Percentiles rank a stretch among this genome's conserved stretches.
These are phyloP conservation scores for Smutsia gigantea DNA, from an alignment of 2,797 vertebrate species.

Conservation along the genomic window DNA sequence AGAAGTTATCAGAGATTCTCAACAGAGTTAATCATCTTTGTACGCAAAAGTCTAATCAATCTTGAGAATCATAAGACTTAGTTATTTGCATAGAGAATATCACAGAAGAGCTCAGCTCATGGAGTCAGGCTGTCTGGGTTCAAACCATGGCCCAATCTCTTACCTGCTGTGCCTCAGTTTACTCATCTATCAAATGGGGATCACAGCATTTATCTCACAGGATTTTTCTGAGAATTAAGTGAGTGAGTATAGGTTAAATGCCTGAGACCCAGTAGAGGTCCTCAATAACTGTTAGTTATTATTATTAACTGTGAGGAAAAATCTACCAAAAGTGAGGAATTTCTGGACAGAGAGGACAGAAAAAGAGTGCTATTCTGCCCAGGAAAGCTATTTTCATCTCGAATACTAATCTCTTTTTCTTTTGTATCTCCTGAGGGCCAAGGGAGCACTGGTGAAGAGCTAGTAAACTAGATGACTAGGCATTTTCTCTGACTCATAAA, in stretches of 20 bases:
- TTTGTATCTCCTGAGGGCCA: background rate
- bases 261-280: background rate
- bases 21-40: background rate
- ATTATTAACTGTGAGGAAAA: background rate
- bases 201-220: background rate
- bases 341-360: background rate
- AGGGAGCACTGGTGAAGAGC: background rate
- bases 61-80: background rate
- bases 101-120: background rate
- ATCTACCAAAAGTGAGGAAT: background rate
- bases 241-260: background rate
- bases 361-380: background rate
- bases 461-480: background rate
- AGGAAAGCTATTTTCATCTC: background rate
- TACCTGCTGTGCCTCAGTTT: background rate
- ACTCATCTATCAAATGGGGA: background rate
- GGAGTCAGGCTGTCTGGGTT: background rate
- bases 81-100: background rate
- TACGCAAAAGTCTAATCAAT: background rate
- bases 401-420: background rate
- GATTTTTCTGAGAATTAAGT: conserved; percentile 43
- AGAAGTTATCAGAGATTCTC: background rate
- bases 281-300: background rate
- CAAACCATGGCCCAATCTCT: background rate
- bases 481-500: conserved; percentile 38